Base-by-base conservation (phyloP, 2,797 vertebrate species). In the Epinephelus coioides region DNA sequence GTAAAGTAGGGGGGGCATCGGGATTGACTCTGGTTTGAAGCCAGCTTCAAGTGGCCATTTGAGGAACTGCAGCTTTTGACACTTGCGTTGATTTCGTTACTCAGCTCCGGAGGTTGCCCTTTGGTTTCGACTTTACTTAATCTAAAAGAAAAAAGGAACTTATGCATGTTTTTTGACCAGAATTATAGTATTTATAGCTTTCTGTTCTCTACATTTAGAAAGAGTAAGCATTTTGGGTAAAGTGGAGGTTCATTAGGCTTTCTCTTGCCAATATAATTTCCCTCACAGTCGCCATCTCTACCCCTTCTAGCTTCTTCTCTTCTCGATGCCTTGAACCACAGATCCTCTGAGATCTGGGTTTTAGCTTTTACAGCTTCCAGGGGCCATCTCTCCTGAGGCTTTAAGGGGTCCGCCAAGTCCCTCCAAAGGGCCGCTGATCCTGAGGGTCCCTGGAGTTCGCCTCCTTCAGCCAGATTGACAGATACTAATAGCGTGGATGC, bases 391-490 rank as follows among this genome's bases (percentile, higher is more conserved):
- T 79, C 63, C 43, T 21, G 81, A 63, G 79, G 73, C 59, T 78
- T 75, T 59, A 76, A 27, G 4, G 71, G 66, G 47, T n/a, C 79
- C 55, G 69, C 87, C 79, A 68, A 88, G 73, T 76, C 79, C 62
- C 59, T 68, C 81, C 67, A 80, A 75, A 85, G 75, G 84, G 44
- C 78, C 81, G 51, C 85, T 84, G 82, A 87, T 89, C 76, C 88
- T 55, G 30, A 66, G 74, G 79, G 74, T 87, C 83, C 84, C 85
- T 18, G 46, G 87, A 89, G 87, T 65, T 80, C 1, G 5, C 62
- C 79, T 86, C 64, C 82, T 74, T 83, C 81, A 80, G 86, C 93
- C 93, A 97, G 96, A 97, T 95, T 98, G 97, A 97, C 97, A 97
- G 96, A 95, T 91, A 88, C 85, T 92, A 90, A 91, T 86, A 73